Base-by-base conservation (phyloP, 37 sponge, comb jelly and placozoan species). In the Chondrilla cf. caribensis region DNA sequence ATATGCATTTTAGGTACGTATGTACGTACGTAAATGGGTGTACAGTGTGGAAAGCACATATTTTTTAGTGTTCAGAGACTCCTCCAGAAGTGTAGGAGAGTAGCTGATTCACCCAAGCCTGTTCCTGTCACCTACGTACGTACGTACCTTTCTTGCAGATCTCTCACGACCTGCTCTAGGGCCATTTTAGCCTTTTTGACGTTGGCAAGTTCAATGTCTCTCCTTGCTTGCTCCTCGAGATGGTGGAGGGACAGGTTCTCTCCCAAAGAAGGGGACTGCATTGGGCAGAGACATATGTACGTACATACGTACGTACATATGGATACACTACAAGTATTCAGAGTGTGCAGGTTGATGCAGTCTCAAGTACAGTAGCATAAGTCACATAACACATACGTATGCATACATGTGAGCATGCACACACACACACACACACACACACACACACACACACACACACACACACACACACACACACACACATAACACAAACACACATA, bases 91-190 rank as follows among this genome's bases (percentile, higher is more conserved):
- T n/a, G n/a, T n/a, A n/a, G n/a, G n/a, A n/a, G n/a, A n/a, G n/a
- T n/a, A n/a, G n/a, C n/a, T n/a, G n/a, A n/a, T n/a, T n/a, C n/a
- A n/a, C n/a, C n/a, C n/a, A n/a, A n/a, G n/a, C n/a, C n/a, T n/a
- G n/a, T n/a, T n/a, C n/a, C n/a, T n/a, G n/a, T n/a, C n/a, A n/a
- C n/a, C n/a, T n/a, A n/a, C n/a, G n/a, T n/a, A n/a, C n/a, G n/a
- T n/a, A n/a, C n/a, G n/a, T 84, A 82, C 89, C 89, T 84, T 82
- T 85, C 89, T 0, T 31, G 33, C 2, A 82, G 54, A 3, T 89
- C 93, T 77, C 90, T 65, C 25, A 86, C 36, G 25, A 59, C 37
- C 47, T 92, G 83, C 67, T 93, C 90, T 32, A 89, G 68, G 44
- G 86, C 87, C 40, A 89, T 35, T 36, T 58, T 83, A 25, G 41